A percentile compares a stretch with the other conserved stretches of the same genome.
Conservation (phyloP, 2,797 vertebrate genomes). For the Enteromius viviparus region DNA sequence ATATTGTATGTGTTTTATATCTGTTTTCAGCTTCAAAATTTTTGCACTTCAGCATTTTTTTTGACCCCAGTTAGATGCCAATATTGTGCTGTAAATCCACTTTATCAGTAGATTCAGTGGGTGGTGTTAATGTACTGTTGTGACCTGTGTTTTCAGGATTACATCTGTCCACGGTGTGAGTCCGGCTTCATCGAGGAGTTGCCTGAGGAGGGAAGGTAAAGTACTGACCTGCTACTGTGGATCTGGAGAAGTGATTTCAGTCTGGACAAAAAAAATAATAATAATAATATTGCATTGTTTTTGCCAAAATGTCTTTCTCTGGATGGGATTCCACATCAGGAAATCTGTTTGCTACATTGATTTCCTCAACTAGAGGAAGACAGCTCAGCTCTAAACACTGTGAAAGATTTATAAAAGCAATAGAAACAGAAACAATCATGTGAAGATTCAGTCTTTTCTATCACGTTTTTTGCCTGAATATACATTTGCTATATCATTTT, state of each 20-base stretch:
- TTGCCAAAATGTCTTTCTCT: background rate
- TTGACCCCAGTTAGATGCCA: background rate
- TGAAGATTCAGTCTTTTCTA: background rate
- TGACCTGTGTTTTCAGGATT: conserved; percentile 79
- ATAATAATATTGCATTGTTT: background rate
- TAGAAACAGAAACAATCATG: background rate
- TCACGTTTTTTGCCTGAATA: background rate
- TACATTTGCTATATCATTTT: background rate
- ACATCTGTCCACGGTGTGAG: conserved; percentile 92
- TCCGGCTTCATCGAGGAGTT: conserved; percentile 97
- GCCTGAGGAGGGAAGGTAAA: conserved; percentile 86
- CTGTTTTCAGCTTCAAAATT: background rate
- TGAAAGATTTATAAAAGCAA: background rate
- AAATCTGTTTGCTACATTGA: background rate
- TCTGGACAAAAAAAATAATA: background rate
- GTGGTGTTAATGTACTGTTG: conserved; percentile 26
- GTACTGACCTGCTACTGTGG: background rate
- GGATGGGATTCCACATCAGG: background rate
- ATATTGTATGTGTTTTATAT: no score
- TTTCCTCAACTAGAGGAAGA: background rate
- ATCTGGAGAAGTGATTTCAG: background rate
- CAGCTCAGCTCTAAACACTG: background rate
- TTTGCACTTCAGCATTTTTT: background rate
- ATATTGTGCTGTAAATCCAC: background rate
- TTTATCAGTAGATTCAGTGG: background rate